These are phyloP conservation scores for Malurus splendens DNA, from an alignment of 2,797 vertebrate species.

Conservation along the genomic window DNA sequence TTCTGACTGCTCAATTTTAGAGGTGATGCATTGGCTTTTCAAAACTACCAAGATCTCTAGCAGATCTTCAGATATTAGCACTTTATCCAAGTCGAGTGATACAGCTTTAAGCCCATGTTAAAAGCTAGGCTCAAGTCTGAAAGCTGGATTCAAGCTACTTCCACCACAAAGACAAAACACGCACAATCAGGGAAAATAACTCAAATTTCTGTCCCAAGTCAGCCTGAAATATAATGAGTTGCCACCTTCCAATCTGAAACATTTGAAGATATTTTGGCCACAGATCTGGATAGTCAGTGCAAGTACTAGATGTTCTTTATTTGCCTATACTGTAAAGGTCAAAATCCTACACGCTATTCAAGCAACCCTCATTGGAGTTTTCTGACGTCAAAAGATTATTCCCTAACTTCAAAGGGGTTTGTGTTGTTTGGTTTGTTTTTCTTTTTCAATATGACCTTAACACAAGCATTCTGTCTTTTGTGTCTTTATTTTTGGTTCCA, in stretches of 20 bases:
- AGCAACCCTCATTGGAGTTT: neutral
- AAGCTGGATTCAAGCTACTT: neutral
- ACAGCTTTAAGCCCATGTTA: neutral
- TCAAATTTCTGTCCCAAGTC: neutral
- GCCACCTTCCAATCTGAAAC: neutral
- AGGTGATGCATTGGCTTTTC: neutral
- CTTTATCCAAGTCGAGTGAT: neutral
- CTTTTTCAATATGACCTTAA: neutral
- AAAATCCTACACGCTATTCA: neutral
- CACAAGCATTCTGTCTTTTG: neutral
- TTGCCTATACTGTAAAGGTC: neutral
- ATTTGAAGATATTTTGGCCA: neutral
- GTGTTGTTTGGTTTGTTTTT: neutral
- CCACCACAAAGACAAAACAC: neutral
- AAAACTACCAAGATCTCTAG: neutral
- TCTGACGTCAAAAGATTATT: conserved; percentile 7
- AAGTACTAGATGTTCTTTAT: conserved; percentile 6
- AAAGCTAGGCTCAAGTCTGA: neutral
- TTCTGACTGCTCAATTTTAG: neutral
- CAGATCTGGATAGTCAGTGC: neutral
- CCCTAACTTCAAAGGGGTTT: neutral
- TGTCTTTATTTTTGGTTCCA: neutral
- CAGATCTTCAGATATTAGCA: neutral
- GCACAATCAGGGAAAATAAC: neutral
- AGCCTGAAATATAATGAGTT: neutral